Base-by-base conservation (phyloP, 2,888 invertebrate species). In the Acrobeloides nanus region DNA sequence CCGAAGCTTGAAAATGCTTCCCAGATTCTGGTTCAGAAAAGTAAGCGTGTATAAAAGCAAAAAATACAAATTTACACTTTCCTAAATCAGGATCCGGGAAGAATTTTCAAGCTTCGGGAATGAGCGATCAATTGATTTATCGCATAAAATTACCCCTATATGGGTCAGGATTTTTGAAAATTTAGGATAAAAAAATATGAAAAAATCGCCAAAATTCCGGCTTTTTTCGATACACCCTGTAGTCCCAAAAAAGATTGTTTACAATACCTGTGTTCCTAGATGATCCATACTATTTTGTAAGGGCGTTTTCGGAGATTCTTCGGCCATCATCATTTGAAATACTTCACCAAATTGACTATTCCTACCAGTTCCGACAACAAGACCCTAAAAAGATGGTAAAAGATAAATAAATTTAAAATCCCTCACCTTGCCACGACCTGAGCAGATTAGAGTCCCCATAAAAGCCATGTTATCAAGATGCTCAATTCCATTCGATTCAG, bases 271-370 rank as follows among this genome's bases (percentile, higher is more conserved):
- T 4, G 90, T 85, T 0, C 97, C 97, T 27, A 97, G 81, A 42
- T 85, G 85, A 72, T 95, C 93, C 97, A 97, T 97, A 38, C 89
- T 90, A 73, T 86, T 85, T 77, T 97, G 97, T 8, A 97, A 80
- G 0, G 97, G 97, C 0, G 97, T 97, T 78, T 95, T 95, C 0
- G 97, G 97, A 0, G 95, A 85, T 76, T 97, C 95, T 76, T 95
- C 95, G 2, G 87, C 87, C 78, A 92, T 86, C 95, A 99, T 95
- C 90, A 97, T 89, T 61, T 87, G 86, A 79, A 95, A 95, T 38
- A 99, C 87, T 76, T 93, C 89, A 1, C 97, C 97, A 79, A 99
- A 99, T 74, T 95, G 90, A 32, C 95, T 93, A 53, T 89, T 86
- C 62, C 87, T 87, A 0, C 92, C 95, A 0, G 92, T 97, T 73